Evolutionary conservation across 2,888 invertebrate genomes (phyloP).

Genomic region (Limnephilus auricula): DNA sequence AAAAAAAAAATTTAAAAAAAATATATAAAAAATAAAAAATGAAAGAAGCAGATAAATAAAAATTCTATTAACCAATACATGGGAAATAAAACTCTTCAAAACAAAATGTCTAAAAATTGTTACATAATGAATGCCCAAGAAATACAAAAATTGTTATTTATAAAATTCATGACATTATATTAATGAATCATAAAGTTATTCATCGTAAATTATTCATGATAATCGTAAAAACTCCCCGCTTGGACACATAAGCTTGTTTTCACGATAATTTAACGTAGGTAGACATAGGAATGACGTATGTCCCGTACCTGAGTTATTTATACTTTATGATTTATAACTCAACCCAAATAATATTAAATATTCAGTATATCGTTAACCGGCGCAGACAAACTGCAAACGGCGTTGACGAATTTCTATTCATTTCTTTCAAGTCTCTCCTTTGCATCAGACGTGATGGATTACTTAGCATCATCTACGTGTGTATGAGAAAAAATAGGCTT

Average conservation of each 20-base stretch:
- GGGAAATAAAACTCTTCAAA: too few relatives aligned
- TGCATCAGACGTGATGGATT: background rate
- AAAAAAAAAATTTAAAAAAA: too few relatives aligned
- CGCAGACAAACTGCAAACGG: background rate
- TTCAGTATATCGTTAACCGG: background rate
- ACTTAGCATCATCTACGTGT: background rate
- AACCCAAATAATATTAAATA: background rate
- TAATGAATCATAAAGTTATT: background rate
- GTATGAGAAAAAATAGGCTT: background rate
- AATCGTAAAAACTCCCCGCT: background rate
- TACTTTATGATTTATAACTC: background rate
- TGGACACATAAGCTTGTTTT: too few relatives aligned
- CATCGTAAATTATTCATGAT: background rate
- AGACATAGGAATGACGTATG: too few relatives aligned
- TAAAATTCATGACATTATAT: background rate
- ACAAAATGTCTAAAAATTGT: too few relatives aligned
- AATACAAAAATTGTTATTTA: too few relatives aligned
- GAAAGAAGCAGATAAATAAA: too few relatives aligned
- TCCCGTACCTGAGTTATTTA: too few relatives aligned
- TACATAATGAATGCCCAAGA: too few relatives aligned
- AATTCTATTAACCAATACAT: too few relatives aligned
- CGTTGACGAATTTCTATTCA: background rate
- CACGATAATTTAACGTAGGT: too few relatives aligned
- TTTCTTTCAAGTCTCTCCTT: background rate
- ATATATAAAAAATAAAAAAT: too few relatives aligned